Conservation (phyloP, 2,113 vertebrate species). For the Capricornis sumatraensis region DNA sequence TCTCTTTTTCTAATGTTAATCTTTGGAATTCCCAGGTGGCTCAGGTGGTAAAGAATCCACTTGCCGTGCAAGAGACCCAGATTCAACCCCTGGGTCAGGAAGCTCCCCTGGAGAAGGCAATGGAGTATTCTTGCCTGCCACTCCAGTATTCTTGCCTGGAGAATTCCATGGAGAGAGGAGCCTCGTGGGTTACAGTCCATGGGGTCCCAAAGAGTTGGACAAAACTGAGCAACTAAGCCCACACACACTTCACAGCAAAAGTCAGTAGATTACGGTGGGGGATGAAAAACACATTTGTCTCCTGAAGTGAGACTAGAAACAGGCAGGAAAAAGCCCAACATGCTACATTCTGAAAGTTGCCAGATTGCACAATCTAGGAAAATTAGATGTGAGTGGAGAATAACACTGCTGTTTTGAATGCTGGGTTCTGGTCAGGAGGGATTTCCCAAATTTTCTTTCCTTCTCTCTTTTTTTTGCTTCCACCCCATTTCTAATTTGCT, state of each 20-base stretch:
- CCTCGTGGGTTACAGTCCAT: no score
- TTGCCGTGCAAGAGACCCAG: accelerated
- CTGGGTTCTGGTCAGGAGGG: not conserved
- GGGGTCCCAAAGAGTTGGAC: no score
- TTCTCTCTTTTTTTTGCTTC: not conserved
- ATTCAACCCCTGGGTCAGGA: not conserved
- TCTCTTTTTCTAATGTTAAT: not conserved
- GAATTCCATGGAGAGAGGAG: no score
- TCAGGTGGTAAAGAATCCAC: not conserved
- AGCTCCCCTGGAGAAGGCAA: not conserved
- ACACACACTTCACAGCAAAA: not conserved
- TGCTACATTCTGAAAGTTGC: not conserved
- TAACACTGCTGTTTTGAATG: not conserved
- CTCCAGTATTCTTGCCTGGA: no score
- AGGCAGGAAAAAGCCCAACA: not conserved
- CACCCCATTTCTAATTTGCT: not conserved
- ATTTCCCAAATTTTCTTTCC: not conserved
- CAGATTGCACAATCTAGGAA: constrained; percentile 4
- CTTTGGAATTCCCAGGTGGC: not conserved
- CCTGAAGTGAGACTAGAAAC: not conserved
- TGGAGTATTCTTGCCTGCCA: no score
- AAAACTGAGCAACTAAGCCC: no score
- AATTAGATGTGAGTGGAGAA: not conserved
- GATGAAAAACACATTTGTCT: not conserved
- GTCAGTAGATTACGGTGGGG: not conserved